Conservation (phyloP, 1,140 invertebrate species). For the Cherax quadricarinatus region DNA sequence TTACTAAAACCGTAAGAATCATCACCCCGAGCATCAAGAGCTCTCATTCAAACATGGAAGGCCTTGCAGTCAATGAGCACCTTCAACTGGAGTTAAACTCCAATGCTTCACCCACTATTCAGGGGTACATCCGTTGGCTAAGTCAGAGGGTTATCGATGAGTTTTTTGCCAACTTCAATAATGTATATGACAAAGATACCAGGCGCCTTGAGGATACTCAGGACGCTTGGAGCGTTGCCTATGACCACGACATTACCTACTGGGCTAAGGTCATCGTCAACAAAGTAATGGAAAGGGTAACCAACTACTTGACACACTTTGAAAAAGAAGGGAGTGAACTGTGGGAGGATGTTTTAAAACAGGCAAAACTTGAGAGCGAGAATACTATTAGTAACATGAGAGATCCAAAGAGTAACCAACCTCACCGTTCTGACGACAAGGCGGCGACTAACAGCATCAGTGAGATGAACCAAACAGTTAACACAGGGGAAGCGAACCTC, state of each 20-base stretch:
- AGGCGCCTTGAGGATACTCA: neutral
- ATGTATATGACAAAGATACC: neutral
- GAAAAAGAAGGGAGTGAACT: neutral
- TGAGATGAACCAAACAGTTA: no score
- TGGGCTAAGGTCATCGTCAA: conserved; percentile 36
- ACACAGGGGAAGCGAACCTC: no score
- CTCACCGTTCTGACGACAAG: no score
- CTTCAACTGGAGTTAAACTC: neutral
- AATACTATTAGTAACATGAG: no score
- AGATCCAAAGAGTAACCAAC: no score
- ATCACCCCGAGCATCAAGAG: neutral
- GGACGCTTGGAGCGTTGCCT: neutral
- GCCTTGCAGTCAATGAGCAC: neutral
- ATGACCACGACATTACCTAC: conserved; percentile 16
- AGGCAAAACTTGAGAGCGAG: neutral
- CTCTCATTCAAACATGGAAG: neutral
- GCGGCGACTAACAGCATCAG: no score
- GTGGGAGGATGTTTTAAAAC: neutral
- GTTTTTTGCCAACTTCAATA: neutral
- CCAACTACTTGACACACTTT: neutral
- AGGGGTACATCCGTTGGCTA: neutral
- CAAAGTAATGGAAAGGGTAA: neutral
- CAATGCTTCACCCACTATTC: neutral
- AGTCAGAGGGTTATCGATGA: neutral
- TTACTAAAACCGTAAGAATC: no score